Evolutionary conservation across 1,140 invertebrate genomes (phyloP), one percentile per base, ranked within the genome.

Genomic region (Pentalonia nigronervosa): DNA sequence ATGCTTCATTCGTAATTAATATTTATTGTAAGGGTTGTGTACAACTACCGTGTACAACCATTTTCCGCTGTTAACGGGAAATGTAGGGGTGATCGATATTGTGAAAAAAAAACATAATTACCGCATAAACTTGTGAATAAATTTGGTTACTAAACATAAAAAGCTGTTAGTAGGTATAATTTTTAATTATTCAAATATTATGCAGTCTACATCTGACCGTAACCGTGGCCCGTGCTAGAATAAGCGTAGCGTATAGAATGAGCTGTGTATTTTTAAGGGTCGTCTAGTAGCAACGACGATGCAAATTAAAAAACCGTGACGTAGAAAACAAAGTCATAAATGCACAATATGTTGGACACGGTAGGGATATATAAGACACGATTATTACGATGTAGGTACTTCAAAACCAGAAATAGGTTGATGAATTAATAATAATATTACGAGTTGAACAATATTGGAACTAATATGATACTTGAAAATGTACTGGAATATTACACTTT

Each of bases 81-180:
- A 67, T 67, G 20, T n/a, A n/a, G 14, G 20, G 50, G 30, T 14
- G 60, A 67, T 67, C 60, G 30, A 67, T 67, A 14, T 34, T 76
- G 50, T 76, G 4, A 76, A 76, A 76, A 67, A 76, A 76, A 17
- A 4, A 17, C 17, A n/a, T 76, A 21, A 50, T 11, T 67, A 34
- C 30, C 30, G 30, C 14, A 7, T 76, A n/a, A 30, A 76, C n/a
- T 2, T n/a, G n/a, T 6, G 60, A n/a, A 76, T n/a, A 76, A 17
- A 76, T 76, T 76, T 76, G 60, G 60, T 76, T 76, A 76, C 60
- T 76, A 76, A 53, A 76, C 21, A n/a, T n/a, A n/a, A 76, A 76
- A n/a, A 76, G 14, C 60, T 76, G 60, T 76, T 34, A 1, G 60
- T 34, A 76, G n/a, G 11, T 76, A 76, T 2, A n/a, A 45, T 41